These are phyloP conservation scores for Melanotaenia parkinsoni DNA, from an alignment of 2,797 vertebrate species.

Conservation along the genomic window DNA sequence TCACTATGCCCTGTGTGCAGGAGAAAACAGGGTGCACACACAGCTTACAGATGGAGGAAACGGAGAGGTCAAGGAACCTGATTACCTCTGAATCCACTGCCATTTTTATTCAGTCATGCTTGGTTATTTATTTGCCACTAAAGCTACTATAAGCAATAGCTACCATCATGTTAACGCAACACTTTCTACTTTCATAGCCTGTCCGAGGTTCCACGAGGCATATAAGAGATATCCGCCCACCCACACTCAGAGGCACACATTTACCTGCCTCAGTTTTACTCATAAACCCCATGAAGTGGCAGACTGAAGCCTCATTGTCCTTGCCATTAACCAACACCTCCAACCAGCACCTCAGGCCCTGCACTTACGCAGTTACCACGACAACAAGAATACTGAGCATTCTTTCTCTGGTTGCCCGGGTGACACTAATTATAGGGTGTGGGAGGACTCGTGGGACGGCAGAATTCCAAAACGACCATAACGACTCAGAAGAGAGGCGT, in stretches of 20 bases:
- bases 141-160: constrained; percentile 18
- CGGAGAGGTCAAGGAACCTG: constrained; percentile 4
- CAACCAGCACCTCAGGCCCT: constrained; percentile 63
- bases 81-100: not conserved
- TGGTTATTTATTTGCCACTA: constrained; percentile 17
- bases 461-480: constrained; percentile 74
- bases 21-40: not conserved
- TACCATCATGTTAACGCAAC: constrained; percentile 18
- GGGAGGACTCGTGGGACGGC: constrained; percentile 73
- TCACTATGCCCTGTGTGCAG: not conserved
- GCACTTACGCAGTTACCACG: constrained; percentile 69
- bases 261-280: constrained; percentile 25
- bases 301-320: constrained; percentile 67
- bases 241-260: constrained; percentile 6
- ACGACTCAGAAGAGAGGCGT: constrained; percentile 65
- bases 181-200: constrained; percentile 17
- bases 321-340: constrained; percentile 69
- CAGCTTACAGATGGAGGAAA: constrained; percentile 12
- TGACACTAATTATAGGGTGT: constrained; percentile 80
- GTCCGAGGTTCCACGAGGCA: constrained; percentile 12
- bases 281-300: constrained; percentile 40
- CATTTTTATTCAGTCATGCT: constrained; percentile 14
- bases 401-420: constrained; percentile 78
- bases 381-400: constrained; percentile 77
- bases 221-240: not conserved